Evolutionary conservation across 2,888 invertebrate genomes (phyloP), one percentile per base, ranked within the genome.

Genomic region (Diarsia brunnea): DNA sequence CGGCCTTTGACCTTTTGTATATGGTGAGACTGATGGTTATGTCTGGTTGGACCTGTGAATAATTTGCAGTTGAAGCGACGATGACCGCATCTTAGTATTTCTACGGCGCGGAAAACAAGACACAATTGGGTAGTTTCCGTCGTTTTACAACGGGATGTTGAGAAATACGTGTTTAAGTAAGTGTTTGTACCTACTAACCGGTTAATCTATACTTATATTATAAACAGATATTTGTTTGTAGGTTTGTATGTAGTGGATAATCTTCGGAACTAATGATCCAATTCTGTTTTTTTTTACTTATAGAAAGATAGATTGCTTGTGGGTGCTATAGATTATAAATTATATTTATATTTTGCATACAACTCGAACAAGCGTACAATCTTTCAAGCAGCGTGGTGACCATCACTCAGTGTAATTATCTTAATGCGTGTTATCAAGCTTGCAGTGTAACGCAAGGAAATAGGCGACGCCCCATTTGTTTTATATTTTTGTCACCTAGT

Each of bases 71-170:
- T 21, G 12, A 38, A 38, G 4, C 8, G 21, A 61, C 21, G 7
- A 61, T 12, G 4, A 38, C 21, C 16, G 0, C 0, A 45, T 45
- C 16, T 24, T 49, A 53, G 14, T 64, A 65, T 27, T n/a, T 43
- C n/a, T 43, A 4, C n/a, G 8, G n/a, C n/a, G n/a, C n/a, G 47
- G n/a, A 67, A 71, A 78, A 49, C 61, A 16, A 21, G 43, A 4
- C 27, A 7, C 27, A 55, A 67, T 72, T 63, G 14, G 24, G 10
- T 45, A 49, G 12, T 51, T 67, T 72, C 63, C 49, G 79, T 43
- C 19, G 63, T 31, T 55, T 55, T 24, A 24, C 31, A 63, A 55
- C 24, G 31, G 64, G 58, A 69, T n/a, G 58, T 60, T 49, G n/a
- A 58, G 8, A 68, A 27, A 58, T 24, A 67, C 21, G 11, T 53